phyloP scores from a whole-genome alignment of 2,888 invertebrate genomes.

The Drosophila phalerata region DNA sequence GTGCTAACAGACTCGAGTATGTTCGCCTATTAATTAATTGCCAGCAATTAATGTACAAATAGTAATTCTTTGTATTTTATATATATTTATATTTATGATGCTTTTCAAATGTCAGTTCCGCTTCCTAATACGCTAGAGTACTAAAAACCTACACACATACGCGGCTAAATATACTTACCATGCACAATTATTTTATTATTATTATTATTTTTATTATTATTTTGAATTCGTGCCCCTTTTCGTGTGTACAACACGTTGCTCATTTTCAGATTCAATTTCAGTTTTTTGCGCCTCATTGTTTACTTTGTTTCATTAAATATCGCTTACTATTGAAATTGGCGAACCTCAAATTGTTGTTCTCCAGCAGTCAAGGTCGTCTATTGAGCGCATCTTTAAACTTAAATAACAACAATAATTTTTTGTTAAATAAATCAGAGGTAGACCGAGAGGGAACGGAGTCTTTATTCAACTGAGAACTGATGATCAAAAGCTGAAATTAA shows the following conservation, averaged over 20 bases:
- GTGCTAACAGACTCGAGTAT: not conserved
- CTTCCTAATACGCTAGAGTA: slow-evolving; percentile 68
- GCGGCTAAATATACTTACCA: slow-evolving; percentile 23
- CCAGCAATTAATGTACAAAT: slow-evolving; percentile 21
- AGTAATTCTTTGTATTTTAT: slow-evolving; percentile 4
- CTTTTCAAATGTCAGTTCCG: slow-evolving; percentile 66
- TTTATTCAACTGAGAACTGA: slow-evolving; percentile 36
- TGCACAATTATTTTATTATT: slow-evolving; percentile 46
- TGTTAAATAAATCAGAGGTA: slow-evolving; percentile 27
- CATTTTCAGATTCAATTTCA: slow-evolving; percentile 19
- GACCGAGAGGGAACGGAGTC: not conserved
- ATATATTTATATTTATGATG: slow-evolving; percentile 48
- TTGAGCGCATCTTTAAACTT: slow-evolving; percentile 68
- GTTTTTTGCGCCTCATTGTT: slow-evolving; percentile 65
- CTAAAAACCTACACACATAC: slow-evolving; percentile 43
- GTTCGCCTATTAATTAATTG: slow-evolving; percentile 40
- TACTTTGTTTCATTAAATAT: slow-evolving; percentile 70
- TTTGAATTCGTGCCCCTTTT: slow-evolving; percentile 29
- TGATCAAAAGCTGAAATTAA: slow-evolving; percentile 48
- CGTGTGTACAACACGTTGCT: slow-evolving; percentile 13
- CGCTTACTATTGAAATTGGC: slow-evolving; percentile 64
- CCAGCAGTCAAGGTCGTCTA: slow-evolving; percentile 66
- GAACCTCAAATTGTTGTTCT: slow-evolving; percentile 38
- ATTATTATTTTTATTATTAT: slow-evolving; percentile 59
- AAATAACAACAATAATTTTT: slow-evolving; percentile 31